Evolutionary conservation across 1,140 invertebrate species (phyloP).

Genomic region (Pinna nobilis): DNA sequence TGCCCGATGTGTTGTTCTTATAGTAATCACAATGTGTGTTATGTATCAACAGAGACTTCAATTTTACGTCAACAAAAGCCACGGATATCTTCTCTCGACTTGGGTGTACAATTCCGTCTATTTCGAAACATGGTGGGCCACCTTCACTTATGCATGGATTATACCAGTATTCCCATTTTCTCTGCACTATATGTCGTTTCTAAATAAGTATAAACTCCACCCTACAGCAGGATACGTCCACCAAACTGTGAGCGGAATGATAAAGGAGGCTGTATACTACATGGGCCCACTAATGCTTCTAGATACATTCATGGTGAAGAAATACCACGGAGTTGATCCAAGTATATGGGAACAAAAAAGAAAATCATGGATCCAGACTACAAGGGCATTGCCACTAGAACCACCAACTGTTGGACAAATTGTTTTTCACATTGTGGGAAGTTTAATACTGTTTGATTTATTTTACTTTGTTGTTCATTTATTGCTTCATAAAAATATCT

Average conservation of each 20-base stretch:
- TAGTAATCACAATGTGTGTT: not conserved
- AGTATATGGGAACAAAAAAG: slow-evolving; percentile 47
- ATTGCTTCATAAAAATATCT: slow-evolving; percentile 56
- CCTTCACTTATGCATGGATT: slow-evolving; percentile 54
- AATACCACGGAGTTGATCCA: slow-evolving; percentile 56
- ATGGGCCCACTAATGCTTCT: slow-evolving; percentile 56
- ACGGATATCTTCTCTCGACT: slow-evolving; percentile 23
- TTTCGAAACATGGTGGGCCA: slow-evolving; percentile 63
- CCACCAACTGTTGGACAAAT: slow-evolving; percentile 51
- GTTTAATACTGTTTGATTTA: slow-evolving; percentile 59
- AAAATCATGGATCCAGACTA: slow-evolving; percentile 53
- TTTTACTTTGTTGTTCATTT: slow-evolving; percentile 64
- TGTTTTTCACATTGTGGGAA: slow-evolving; percentile 51
- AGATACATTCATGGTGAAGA: slow-evolving; percentile 66
- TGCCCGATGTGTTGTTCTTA: not conserved
- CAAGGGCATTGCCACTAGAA: slow-evolving; percentile 54
- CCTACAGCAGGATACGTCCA: slow-evolving; percentile 47
- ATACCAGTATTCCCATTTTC: slow-evolving; percentile 54
- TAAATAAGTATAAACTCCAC: slow-evolving; percentile 62
- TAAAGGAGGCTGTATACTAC: slow-evolving; percentile 51
- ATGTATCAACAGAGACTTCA: slow-evolving; percentile 29
- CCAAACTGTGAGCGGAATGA: slow-evolving; percentile 27
- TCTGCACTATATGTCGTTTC: slow-evolving; percentile 42
- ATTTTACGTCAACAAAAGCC: slow-evolving; percentile 30
- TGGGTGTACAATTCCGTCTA: slow-evolving; percentile 61